Conservation (phyloP, 2,888 invertebrate genomes). For the Bombyx huttoni region DNA sequence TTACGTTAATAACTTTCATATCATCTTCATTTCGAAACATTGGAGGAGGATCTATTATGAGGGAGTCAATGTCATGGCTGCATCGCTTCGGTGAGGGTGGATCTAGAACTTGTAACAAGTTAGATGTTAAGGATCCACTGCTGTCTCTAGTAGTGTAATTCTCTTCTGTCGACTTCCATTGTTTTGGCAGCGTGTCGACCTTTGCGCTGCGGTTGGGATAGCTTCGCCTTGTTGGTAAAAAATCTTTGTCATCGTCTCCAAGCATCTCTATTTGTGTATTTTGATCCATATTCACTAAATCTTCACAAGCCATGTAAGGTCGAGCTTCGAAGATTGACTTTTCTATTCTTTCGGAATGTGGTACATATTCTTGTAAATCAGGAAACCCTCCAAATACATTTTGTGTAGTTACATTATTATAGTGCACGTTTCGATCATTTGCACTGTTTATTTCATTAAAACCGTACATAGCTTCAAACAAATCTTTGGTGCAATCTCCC, state of each 20-base stretch:
- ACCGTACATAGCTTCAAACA: slow-evolving; percentile 33
- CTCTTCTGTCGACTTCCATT: slow-evolving; percentile 61
- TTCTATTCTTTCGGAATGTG: slow-evolving; percentile 75
- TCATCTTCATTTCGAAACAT: slow-evolving; percentile 72
- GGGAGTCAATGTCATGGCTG: slow-evolving; percentile 36
- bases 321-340: slow-evolving; percentile 71
- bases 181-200: slow-evolving; percentile 39
- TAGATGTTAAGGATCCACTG: slow-evolving; percentile 22
- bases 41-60: slow-evolving; percentile 71
- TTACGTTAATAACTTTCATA: slow-evolving; percentile 53
- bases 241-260: slow-evolving; percentile 41
- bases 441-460: slow-evolving; percentile 15
- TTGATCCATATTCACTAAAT: slow-evolving; percentile 76
- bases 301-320: slow-evolving; percentile 77
- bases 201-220: slow-evolving; percentile 76
- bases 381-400: slow-evolving; percentile 20
- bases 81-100: slow-evolving; percentile 51
- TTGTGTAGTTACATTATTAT: slow-evolving; percentile 15
- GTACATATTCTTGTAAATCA: slow-evolving; percentile 30
- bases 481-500: slow-evolving; percentile 53
- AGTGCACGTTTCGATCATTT: slow-evolving; percentile 14
- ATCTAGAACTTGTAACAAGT: slow-evolving; percentile 41
- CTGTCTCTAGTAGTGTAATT: slow-evolving; percentile 26
- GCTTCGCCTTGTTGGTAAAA: slow-evolving; percentile 72
- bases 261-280: slow-evolving; percentile 65